phyloP scores from a whole-genome alignment of 2,888 invertebrate species.

The Steinernema carpocapsae region DNA sequence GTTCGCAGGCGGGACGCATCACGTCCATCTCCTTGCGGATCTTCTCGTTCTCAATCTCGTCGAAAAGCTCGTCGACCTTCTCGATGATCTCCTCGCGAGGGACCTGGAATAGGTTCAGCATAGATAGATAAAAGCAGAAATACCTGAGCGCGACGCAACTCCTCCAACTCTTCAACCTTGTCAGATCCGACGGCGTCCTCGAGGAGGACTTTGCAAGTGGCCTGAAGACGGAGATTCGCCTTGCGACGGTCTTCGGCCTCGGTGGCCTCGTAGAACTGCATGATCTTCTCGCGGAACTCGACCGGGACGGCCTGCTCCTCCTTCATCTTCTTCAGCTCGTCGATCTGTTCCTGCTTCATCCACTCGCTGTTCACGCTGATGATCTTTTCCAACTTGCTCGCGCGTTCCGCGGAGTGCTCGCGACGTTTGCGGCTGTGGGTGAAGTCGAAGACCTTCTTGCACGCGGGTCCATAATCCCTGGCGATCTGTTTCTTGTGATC shows the following conservation, averaged over 20 bases:
- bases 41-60: conserved; percentile 23
- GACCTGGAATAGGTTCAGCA: not conserved
- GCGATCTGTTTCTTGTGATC: conserved; percentile 52
- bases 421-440: not conserved
- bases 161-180: conserved; percentile 26
- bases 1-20: conserved; percentile 22
- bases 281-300: conserved; percentile 45
- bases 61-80: conserved; percentile 34
- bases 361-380: conserved; percentile 29
- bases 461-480: conserved; percentile 42
- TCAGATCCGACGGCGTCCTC: conserved; percentile 9
- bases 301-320: conserved; percentile 42
- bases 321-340: conserved; percentile 38
- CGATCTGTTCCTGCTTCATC: conserved; percentile 4
- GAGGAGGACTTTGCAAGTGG: conserved; percentile 27
- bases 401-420: conserved; percentile 29
- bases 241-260: conserved; percentile 36
- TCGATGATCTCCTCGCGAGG: conserved; percentile 28
- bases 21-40: conserved; percentile 26
- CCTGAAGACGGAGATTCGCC: conserved; percentile 35
- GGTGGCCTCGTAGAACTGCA: conserved; percentile 41
- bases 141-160: conserved; percentile 23
- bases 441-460: conserved; percentile 47
- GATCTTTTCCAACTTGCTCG: conserved; percentile 21
- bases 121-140: not conserved